These are phyloP conservation scores for Eupelmus urozonus DNA, from an alignment of 2,888 invertebrate genomes.

Conservation along the genomic window DNA sequence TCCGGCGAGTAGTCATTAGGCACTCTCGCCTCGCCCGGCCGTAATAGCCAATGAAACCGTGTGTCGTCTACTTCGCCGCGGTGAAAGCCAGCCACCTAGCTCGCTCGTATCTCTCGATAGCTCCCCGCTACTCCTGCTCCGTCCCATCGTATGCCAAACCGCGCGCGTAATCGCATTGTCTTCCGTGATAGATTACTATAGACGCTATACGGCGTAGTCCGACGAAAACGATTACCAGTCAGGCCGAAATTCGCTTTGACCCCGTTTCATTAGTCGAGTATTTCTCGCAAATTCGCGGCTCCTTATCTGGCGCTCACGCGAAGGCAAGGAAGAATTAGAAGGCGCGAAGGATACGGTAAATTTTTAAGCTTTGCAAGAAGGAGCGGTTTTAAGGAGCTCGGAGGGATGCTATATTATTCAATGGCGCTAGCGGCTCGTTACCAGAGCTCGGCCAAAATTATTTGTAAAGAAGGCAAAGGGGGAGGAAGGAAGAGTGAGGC, in stretches of 20 bases:
- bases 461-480: conserved; percentile 9
- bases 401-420: conserved; percentile 38
- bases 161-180: conserved; percentile 66
- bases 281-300: conserved; percentile 7
- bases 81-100: not conserved
- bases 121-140: not conserved
- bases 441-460: not conserved
- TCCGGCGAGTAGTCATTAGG: not conserved
- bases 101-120: conserved; percentile 9
- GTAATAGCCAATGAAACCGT: conserved; percentile 63
- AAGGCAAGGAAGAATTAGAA: conserved; percentile 1
- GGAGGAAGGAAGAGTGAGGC: not conserved
- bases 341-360: conserved; percentile 26
- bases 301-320: not conserved
- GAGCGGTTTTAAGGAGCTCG: not conserved
- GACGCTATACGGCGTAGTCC: conserved; percentile 55
- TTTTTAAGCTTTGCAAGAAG: conserved; percentile 8
- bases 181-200: conserved; percentile 67
- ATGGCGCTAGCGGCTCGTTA: not conserved
- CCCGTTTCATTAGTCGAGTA: conserved; percentile 34
- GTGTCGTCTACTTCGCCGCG: not conserved
- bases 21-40: not conserved
- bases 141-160: conserved; percentile 47
- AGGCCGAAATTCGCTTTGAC: conserved; percentile 28
- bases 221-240: conserved; percentile 62